These are phyloP conservation scores for Jacana jacana DNA, from an alignment of 2,113 vertebrate species.

Conservation along the genomic window DNA sequence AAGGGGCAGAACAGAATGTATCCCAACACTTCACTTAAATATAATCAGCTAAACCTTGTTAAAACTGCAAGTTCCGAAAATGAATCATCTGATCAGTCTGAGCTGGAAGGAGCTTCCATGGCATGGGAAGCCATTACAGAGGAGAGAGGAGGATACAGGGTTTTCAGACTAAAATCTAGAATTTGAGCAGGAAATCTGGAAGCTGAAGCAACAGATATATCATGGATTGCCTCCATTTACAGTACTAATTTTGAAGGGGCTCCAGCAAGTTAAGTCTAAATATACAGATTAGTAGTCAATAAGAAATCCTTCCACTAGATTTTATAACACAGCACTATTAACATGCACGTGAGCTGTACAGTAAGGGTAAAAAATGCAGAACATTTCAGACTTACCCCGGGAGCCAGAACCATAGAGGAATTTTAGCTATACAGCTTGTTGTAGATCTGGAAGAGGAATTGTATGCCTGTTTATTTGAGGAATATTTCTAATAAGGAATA, in stretches of 20 bases:
- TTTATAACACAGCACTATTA: not conserved
- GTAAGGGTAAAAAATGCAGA: not conserved
- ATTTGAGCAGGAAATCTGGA: not conserved
- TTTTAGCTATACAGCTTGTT: not conserved
- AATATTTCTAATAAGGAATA: not conserved
- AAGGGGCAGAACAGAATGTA: not conserved
- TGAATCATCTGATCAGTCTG: not conserved
- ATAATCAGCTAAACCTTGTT: not conserved
- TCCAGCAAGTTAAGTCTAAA: not conserved
- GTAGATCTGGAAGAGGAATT: not conserved
- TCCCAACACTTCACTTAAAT: not conserved
- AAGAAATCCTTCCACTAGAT: not conserved
- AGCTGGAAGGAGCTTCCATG: not conserved
- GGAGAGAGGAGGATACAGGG: not conserved
- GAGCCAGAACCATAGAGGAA: rapidly evolving
- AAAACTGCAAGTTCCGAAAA: not conserved
- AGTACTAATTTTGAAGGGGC: not conserved
- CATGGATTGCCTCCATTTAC: not conserved
- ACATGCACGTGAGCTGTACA: not conserved
- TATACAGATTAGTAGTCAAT: not conserved
- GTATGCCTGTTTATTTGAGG: not conserved
- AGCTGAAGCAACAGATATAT: not conserved
- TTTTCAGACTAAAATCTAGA: not conserved
- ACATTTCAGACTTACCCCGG: not conserved
- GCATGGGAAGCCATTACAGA: not conserved